phyloP scores from a whole-genome alignment of 2,797 vertebrate species.

The Anniella stebbinsi region DNA sequence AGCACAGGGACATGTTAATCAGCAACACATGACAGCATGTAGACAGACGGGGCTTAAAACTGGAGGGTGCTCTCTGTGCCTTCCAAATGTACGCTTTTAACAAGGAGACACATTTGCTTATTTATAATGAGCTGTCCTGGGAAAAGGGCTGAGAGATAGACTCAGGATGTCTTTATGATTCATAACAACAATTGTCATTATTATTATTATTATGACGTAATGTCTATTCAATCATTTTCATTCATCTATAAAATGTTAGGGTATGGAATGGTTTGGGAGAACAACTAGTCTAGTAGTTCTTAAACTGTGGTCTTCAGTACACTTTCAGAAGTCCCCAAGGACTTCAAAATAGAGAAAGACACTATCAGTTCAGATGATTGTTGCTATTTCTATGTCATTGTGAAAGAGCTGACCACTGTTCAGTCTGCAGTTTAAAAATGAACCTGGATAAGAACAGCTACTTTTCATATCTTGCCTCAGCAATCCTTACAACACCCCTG shows the following conservation, averaged over 20 bases:
- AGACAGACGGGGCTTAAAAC: neutral
- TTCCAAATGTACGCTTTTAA: slow-evolving; percentile 12
- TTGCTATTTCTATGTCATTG: neutral
- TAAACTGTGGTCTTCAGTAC: neutral
- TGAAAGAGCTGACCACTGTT: neutral
- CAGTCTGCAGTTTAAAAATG: neutral
- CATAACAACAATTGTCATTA: no score
- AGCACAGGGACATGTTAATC: slow-evolving; percentile 8
- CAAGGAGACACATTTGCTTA: slow-evolving; percentile 4
- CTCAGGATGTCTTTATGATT: neutral
- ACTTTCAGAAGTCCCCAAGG: neutral
- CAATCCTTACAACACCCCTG: neutral
- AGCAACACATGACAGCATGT: neutral
- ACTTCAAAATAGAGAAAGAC: neutral
- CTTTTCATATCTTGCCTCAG: neutral
- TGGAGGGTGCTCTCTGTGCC: neutral
- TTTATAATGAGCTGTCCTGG: slow-evolving; percentile 34
- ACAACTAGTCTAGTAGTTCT: neutral
- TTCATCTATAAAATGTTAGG: neutral
- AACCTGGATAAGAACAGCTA: neutral
- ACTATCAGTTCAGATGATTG: neutral
- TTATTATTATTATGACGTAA: neutral
- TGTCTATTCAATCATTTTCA: neutral
- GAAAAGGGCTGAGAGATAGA: slow-evolving; percentile 7
- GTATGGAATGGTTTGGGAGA: neutral